Conservation (phyloP, 2,113 vertebrate genomes). For the Xenopus borealis region DNA sequence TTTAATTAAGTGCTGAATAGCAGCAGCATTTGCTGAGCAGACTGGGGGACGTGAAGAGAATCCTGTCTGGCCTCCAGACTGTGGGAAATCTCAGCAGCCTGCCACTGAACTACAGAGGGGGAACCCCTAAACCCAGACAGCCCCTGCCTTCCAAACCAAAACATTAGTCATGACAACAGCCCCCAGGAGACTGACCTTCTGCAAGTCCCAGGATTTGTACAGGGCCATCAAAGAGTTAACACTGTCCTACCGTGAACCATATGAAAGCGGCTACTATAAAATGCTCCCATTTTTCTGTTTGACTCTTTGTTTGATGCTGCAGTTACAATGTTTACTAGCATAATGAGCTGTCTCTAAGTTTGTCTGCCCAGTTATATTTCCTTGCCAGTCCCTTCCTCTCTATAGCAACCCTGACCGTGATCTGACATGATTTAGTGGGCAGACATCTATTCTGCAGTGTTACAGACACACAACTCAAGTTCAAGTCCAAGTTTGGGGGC, state of each 20-base stretch:
- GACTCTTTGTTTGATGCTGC: too few species aligned
- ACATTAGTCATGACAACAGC: conserved; percentile 46
- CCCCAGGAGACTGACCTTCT: conserved; percentile 37
- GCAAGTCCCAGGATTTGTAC: conserved; percentile 12
- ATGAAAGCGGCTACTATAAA: neutral
- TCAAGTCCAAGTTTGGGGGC: conserved; percentile 71
- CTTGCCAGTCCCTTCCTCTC: conserved; percentile 7
- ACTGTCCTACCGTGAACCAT: neutral
- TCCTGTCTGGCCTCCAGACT: conserved; percentile 56
- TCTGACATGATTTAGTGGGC: conserved; percentile 35
- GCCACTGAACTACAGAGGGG: conserved; percentile 30
- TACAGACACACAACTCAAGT: conserved; percentile 65
- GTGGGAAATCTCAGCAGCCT: conserved; percentile 40
- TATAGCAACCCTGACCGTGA: conserved; percentile 33
- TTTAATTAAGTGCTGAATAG: conserved; percentile 83
- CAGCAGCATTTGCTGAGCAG: conserved; percentile 65
- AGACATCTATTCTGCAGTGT: conserved; percentile 27
- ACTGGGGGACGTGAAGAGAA: conserved; percentile 70
- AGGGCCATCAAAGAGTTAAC: conserved; percentile 29
- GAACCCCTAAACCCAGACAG: conserved; percentile 40
- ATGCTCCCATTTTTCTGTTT: too few species aligned
- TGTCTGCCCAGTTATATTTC: conserved; percentile 12
- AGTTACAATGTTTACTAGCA: neutral
- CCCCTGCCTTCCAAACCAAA: conserved; percentile 38
- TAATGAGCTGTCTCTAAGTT: conserved; percentile 6